phyloP scores from a whole-genome alignment of 2,888 invertebrate species.

The Calliopum simillimum region DNA sequence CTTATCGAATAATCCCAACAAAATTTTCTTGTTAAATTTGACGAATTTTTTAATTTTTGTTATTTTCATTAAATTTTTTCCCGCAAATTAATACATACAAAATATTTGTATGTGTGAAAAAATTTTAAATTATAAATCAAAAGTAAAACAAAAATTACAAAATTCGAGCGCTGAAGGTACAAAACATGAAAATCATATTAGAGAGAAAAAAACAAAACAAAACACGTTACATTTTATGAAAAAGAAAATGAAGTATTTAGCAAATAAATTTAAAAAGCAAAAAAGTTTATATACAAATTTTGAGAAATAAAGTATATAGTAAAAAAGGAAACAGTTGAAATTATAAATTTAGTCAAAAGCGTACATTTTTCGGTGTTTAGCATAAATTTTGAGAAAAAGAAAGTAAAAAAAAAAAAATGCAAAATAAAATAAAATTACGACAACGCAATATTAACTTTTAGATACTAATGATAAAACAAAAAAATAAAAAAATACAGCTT shows the following conservation, averaged over 20 bases:
- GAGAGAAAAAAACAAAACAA: constrained; percentile 39
- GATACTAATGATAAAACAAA: constrained; percentile 23
- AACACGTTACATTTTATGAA: constrained; percentile 16
- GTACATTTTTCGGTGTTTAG: constrained; percentile 22
- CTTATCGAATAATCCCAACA: background rate
- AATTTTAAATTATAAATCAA: constrained; percentile 40
- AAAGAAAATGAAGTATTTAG: background rate
- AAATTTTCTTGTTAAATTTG: background rate
- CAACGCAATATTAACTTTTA: constrained; percentile 39
- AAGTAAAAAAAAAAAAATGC: too few species aligned
- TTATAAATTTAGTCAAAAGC: constrained; percentile 37
- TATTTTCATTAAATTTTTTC: constrained; percentile 10
- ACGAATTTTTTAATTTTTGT: background rate
- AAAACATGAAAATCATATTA: constrained; percentile 49
- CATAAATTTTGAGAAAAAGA: constrained; percentile 1
- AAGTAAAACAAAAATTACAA: constrained; percentile 50
- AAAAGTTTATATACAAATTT: constrained; percentile 38
- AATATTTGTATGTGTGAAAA: constrained; percentile 16
- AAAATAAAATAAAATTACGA: constrained; percentile 49
- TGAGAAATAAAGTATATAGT: background rate
- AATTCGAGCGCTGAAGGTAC: constrained; percentile 67
- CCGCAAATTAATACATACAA: constrained; percentile 8
- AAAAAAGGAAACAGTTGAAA: too few species aligned
- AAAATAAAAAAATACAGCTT: constrained; percentile 34
- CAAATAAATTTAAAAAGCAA: constrained; percentile 27